phyloP scores from a whole-genome alignment of 2,113 vertebrate genomes.

The Herpetotheres cachinnans region DNA sequence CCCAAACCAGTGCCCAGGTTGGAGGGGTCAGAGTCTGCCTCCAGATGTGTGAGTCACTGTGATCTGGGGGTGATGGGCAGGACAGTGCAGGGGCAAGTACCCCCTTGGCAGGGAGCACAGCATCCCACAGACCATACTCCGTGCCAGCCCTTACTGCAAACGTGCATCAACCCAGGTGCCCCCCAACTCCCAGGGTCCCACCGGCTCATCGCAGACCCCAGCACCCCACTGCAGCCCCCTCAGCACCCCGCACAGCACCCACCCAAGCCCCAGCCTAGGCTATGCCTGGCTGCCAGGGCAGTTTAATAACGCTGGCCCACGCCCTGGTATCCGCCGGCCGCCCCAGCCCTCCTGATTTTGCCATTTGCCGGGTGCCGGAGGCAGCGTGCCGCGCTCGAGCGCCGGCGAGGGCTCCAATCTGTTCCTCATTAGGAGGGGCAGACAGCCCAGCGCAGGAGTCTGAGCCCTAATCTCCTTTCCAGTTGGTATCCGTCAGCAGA shows the following conservation, averaged over 20 bases:
- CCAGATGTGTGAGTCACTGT: accelerated
- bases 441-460: slow-evolving; percentile 59
- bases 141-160: neutral
- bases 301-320: accelerated
- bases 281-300: neutral
- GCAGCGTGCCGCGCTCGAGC: neutral
- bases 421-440: slow-evolving; percentile 69
- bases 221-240: neutral
- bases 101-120: accelerated
- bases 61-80: accelerated
- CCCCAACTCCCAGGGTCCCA: accelerated
- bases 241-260: neutral
- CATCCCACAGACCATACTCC: neutral
- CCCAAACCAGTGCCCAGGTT: accelerated
- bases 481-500: slow-evolving; percentile 67
- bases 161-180: accelerated
- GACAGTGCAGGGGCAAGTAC: accelerated
- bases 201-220: neutral
- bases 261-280: neutral
- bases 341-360: slow-evolving; percentile 8
- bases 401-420: slow-evolving; percentile 33
- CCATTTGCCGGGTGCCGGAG: neutral
- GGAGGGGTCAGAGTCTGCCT: neutral
- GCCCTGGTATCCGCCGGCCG: neutral
- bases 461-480: slow-evolving; percentile 69